These are phyloP conservation scores for Phoenicopterus ruber DNA, from an alignment of 2,113 vertebrate genomes.

Conservation along the genomic window DNA sequence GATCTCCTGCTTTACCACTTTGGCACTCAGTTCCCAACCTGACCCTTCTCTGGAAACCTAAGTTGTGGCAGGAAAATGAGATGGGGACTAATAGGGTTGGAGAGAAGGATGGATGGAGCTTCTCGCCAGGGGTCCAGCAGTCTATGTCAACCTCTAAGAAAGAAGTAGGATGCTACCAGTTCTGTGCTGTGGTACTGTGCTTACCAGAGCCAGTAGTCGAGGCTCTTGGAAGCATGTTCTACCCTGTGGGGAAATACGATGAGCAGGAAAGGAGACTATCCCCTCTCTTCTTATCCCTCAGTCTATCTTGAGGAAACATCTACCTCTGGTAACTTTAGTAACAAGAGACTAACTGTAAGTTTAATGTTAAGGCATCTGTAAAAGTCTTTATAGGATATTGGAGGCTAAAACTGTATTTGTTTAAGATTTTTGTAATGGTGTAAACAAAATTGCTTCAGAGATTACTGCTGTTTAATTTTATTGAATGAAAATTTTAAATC, in stretches of 20 bases:
- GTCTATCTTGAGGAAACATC: not conserved
- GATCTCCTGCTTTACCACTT: not conserved
- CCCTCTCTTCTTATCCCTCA: not conserved
- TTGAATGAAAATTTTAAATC: not conserved
- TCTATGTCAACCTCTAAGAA: not conserved
- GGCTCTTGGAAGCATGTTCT: not conserved
- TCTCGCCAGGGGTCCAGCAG: not conserved
- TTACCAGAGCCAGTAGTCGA: not conserved
- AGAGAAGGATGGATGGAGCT: not conserved
- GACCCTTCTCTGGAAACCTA: not conserved
- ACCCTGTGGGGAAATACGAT: not conserved
- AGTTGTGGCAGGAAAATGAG: not conserved
- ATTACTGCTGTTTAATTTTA: not conserved
- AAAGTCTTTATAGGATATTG: not conserved
- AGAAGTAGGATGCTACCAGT: not conserved
- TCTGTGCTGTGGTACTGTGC: not conserved
- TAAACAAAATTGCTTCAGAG: not conserved
- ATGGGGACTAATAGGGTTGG: not conserved
- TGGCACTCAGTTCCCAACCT: not conserved
- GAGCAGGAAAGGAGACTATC: not conserved
- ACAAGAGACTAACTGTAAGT: not conserved
- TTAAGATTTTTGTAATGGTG: not conserved
- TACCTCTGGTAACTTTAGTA: conserved; percentile 50
- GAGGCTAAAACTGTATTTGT: not conserved
- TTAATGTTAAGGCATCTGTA: not conserved